Percentiles rank a stretch among this genome's conserved stretches.
Conservation (phyloP, 2,888 invertebrate genomes). For the Thera obeliscata region DNA sequence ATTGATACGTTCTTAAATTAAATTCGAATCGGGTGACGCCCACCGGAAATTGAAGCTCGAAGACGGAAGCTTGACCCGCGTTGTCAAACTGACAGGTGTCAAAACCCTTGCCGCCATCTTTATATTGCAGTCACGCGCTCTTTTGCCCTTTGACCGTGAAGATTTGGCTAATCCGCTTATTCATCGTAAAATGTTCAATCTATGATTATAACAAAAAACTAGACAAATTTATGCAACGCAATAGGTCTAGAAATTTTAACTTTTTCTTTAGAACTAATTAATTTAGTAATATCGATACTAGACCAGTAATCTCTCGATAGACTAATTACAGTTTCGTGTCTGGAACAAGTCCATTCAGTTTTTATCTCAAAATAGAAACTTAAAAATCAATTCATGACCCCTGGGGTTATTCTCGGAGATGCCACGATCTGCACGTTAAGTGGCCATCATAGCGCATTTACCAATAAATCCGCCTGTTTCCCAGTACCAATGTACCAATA, state of each 20-base stretch:
- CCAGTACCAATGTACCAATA: constrained; percentile 72
- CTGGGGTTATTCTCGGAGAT: constrained; percentile 58
- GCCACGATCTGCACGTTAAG: constrained; percentile 55
- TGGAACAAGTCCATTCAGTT: constrained; percentile 20
- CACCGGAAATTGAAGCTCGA: constrained; percentile 77
- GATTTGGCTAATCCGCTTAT: not conserved
- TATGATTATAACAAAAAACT: not conserved
- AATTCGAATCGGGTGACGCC: constrained; percentile 70
- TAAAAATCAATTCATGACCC: constrained; percentile 81
- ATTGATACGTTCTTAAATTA: constrained; percentile 58
- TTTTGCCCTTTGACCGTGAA: constrained; percentile 37
- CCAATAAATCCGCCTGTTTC: constrained; percentile 78
- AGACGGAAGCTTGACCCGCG: constrained; percentile 70
- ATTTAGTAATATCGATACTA: not conserved
- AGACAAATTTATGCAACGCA: not conserved
- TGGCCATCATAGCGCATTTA: constrained; percentile 70
- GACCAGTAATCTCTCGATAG: constrained; percentile 10
- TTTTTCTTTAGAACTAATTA: no score
- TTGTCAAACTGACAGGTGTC: constrained; percentile 73
- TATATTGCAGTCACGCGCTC: constrained; percentile 35
- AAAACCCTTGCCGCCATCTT: constrained; percentile 59
- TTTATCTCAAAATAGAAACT: constrained; percentile 63
- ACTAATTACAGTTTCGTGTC: constrained; percentile 24
- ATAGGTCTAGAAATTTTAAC: no score
- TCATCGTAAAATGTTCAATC: not conserved